Evolutionary conservation across 2,888 invertebrate species (phyloP).

Genomic region (Microctonus hyperodae): DNA sequence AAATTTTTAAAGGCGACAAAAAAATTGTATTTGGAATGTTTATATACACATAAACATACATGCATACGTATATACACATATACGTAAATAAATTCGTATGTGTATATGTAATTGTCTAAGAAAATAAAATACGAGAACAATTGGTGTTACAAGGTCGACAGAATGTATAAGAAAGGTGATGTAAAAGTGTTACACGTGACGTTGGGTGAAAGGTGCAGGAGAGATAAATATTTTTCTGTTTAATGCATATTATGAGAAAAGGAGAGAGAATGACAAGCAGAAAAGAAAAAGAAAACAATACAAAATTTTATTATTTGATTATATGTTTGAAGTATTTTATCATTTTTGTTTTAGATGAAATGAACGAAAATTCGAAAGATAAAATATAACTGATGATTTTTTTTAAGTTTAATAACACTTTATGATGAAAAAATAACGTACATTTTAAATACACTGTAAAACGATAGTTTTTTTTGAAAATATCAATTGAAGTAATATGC

Average conservation of each 20-base stretch:
- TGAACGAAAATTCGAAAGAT: not conserved
- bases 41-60: not conserved
- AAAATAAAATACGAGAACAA: not conserved
- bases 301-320: not conserved
- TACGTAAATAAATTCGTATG: not conserved
- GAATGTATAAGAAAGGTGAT: slow-evolving; percentile 10
- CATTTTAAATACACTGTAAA: not conserved
- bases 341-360: not conserved
- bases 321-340: too few species aligned
- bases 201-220: slow-evolving; percentile 20
- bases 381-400: not conserved
- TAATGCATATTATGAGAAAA: not conserved
- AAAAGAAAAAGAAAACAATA: not conserved
- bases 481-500: not conserved
- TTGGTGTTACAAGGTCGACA: slow-evolving; percentile 29
- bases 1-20: not conserved
- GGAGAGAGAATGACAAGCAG: not conserved
- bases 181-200: slow-evolving; percentile 27
- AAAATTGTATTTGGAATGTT: not conserved
- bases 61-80: not conserved
- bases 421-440: not conserved
- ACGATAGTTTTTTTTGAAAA: not conserved
- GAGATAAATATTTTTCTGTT: not conserved
- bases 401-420: not conserved
- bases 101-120: not conserved